Evolutionary conservation across 2,113 vertebrate genomes (phyloP).

Genomic region (Labeo catla): DNA sequence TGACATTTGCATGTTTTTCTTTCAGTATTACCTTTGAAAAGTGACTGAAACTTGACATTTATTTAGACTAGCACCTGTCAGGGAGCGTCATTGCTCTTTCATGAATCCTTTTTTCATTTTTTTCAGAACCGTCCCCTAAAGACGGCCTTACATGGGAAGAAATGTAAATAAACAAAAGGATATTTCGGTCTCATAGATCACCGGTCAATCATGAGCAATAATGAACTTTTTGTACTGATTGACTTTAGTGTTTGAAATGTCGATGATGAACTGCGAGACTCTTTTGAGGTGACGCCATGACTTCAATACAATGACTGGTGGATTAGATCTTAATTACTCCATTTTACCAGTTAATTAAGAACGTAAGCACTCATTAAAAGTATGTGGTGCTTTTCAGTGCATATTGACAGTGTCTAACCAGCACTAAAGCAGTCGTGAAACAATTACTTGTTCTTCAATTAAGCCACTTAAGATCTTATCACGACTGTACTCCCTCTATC

Average conservation of each 20-base stretch:
- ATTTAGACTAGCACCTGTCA: constrained; percentile 14
- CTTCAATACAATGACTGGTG: constrained; percentile 43
- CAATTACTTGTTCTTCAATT: constrained; percentile 46
- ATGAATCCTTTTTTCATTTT: background rate
- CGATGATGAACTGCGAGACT: background rate
- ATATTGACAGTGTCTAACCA: constrained; percentile 41
- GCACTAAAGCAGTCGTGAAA: constrained; percentile 36
- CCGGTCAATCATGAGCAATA: background rate
- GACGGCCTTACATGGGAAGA: background rate
- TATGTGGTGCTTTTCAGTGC: constrained; percentile 38
- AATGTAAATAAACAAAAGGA: constrained; percentile 30
- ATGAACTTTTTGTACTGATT: background rate
- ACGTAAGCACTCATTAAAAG: constrained; percentile 39
- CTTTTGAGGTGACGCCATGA: background rate
- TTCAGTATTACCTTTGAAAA: constrained; percentile 8
- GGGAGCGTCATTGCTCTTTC: background rate
- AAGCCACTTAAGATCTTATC: background rate
- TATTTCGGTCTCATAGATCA: constrained; percentile 10
- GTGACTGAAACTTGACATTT: constrained; percentile 38
- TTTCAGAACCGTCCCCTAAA: background rate
- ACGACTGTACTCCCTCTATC: background rate
- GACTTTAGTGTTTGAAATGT: background rate
- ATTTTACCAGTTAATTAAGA: constrained; percentile 45
- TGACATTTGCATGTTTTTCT: constrained; percentile 19
- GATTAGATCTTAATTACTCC: constrained; percentile 48